phyloP scores from a whole-genome alignment of 2,797 vertebrate genomes.

The Scleropages formosus region DNA sequence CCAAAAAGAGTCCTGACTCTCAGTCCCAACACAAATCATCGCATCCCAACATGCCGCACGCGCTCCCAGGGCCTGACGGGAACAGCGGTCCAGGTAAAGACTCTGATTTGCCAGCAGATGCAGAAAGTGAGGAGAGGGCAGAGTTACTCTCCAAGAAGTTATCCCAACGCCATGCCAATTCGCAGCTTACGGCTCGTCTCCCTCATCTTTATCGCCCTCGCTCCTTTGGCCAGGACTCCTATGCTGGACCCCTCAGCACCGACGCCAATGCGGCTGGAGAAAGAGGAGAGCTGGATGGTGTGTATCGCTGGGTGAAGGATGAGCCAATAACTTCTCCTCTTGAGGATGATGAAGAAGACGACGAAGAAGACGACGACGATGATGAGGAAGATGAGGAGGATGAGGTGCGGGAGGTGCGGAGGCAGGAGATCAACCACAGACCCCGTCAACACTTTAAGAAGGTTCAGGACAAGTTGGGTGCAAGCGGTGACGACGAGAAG shows the following conservation, averaged over 20 bases:
- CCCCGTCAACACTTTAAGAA: constrained; percentile 65
- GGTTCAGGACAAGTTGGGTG: constrained; percentile 65
- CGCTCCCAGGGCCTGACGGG: constrained; percentile 47
- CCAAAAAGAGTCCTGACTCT: constrained; percentile 73
- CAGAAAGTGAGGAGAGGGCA: constrained; percentile 66
- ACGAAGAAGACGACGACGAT: constrained; percentile 71
- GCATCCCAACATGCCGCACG: constrained; percentile 44
- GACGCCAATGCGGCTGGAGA: constrained; percentile 65
- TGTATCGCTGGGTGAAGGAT: constrained; percentile 92
- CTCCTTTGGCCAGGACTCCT: constrained; percentile 65
- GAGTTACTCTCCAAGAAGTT: constrained; percentile 61
- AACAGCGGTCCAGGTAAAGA: constrained; percentile 73
- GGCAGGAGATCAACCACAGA: constrained; percentile 52
- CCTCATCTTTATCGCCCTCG: constrained; percentile 70
- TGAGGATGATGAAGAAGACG: constrained; percentile 84
- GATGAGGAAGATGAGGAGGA: constrained; percentile 66
- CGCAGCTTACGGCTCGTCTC: constrained; percentile 69
- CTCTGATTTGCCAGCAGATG: constrained; percentile 56
- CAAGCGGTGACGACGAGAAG: constrained; percentile 45
- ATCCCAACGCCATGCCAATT: constrained; percentile 71
- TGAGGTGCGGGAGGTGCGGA: constrained; percentile 55
- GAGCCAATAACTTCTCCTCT: constrained; percentile 74
- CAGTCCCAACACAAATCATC: constrained; percentile 46
- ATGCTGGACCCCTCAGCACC: constrained; percentile 60
- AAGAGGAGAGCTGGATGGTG: constrained; percentile 62